Evolutionary conservation across 2,113 vertebrate species (phyloP), one percentile per base, ranked within the genome.

Genomic region (Clarias magur): DNA sequence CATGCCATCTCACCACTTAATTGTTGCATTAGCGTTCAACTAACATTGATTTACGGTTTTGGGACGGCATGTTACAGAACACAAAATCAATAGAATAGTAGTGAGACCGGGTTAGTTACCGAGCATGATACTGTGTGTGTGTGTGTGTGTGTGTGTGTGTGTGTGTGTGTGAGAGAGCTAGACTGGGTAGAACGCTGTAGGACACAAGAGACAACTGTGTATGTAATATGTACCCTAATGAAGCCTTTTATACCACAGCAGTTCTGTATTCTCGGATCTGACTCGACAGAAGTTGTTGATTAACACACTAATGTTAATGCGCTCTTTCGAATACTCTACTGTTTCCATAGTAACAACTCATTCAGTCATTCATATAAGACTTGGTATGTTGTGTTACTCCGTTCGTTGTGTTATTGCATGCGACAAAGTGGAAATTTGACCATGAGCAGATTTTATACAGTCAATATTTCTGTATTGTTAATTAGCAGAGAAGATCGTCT

Each of bases 11-110:
- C 80, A 75, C 63, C 59, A 75, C 82, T 70, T 87, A 81, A 89
- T 89, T 89, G 79, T 83, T 85, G 78, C 83, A 87, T 89, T 85
- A 89, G 83, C 62, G 85, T 87, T 89, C 80, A 82, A 75, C 76
- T 89, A 68, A 87, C 56, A 87, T 84, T 80, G 82, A 86, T 86
- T 73, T 67, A 73, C 70, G 68, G 53, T 84, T 85, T 68, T 82
- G 70, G 73, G 86, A 82, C 79, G 54, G 17, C 34, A 53, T 85
- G 25, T 85, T 68, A 82, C 70, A 85, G 60, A 70, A 76, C 80
- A 83, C 73, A 81, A 89, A 86, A 81, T 70, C 85, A 79, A 86
- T 85, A 53, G 63, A 73, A 59, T 59, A 72, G 67, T 60, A 27
- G 54, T 53, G 73, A 85, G 84, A 85, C 23, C 4, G 23, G 85